A percentile compares a stretch with the other conserved stretches of the same genome.
phyloP scores from a whole-genome alignment of 2,113 vertebrate genomes.

The Tichodroma muraria region DNA sequence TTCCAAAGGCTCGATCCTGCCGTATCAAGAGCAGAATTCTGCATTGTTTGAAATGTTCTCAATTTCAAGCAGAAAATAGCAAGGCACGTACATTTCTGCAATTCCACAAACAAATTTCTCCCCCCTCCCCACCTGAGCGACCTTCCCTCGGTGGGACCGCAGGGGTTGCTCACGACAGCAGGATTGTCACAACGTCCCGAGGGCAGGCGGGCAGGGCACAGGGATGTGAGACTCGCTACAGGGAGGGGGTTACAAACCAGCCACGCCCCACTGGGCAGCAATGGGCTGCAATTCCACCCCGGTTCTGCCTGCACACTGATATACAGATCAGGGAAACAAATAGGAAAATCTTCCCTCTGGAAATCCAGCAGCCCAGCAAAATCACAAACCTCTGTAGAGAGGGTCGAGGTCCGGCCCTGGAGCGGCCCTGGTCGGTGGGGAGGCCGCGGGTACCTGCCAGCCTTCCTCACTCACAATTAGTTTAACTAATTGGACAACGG shows the following conservation, averaged over 20 bases:
- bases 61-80: background rate
- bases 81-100: rapidly evolving
- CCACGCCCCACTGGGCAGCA: rapidly evolving
- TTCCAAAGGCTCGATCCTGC: background rate
- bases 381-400: rapidly evolving
- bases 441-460: background rate
- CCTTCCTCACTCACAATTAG: background rate
- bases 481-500: background rate
- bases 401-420: rapidly evolving
- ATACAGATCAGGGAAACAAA: background rate
- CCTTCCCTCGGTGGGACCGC: rapidly evolving
- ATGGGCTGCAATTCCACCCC: rapidly evolving
- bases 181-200: rapidly evolving
- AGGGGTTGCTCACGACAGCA: background rate
- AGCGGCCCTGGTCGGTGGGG: background rate
- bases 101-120: background rate
- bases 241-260: background rate
- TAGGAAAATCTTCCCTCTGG: background rate
- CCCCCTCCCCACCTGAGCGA: rapidly evolving
- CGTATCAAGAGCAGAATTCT: background rate
- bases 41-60: background rate
- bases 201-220: rapidly evolving
- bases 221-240: rapidly evolving
- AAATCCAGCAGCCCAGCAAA: background rate
- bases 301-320: rapidly evolving